phyloP scores from a whole-genome alignment of 1,140 invertebrate species.

The Zaprionus camerounensis region DNA sequence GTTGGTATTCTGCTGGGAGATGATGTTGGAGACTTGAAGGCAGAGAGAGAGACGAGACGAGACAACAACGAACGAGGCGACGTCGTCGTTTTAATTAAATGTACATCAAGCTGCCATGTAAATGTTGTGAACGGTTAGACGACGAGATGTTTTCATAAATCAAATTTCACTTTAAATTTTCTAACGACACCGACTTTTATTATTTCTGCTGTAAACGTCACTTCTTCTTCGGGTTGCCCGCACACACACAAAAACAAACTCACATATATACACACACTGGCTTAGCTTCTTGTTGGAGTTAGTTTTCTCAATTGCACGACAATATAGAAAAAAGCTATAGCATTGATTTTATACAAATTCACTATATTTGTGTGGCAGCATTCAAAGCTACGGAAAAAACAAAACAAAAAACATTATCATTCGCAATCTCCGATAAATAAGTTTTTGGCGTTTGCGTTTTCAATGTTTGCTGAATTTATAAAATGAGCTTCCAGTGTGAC shows the following conservation, averaged over 20 bases:
- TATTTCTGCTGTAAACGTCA: conserved; percentile 67
- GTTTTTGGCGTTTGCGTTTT: conserved; percentile 44
- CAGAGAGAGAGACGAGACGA: conserved; percentile 8
- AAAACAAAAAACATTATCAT: conserved; percentile 49
- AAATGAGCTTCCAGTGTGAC: conserved; percentile 50
- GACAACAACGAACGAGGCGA: conserved; percentile 41
- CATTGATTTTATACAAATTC: conserved; percentile 11
- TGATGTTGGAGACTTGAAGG: conserved; percentile 28
- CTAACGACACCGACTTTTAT: conserved; percentile 56
- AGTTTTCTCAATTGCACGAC: conserved; percentile 25
- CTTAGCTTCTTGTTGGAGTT: conserved; percentile 42
- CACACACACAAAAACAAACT: conserved; percentile 35
- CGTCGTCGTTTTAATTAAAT: conserved; percentile 45
- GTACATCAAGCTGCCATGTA: conserved; percentile 39
- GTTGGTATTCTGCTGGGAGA: conserved; percentile 45
- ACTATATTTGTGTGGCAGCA: conserved; percentile 21
- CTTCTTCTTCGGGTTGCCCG: conserved; percentile 39
- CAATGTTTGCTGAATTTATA: conserved; percentile 53
- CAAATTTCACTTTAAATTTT: conserved; percentile 67
- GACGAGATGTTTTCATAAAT: conserved; percentile 29
- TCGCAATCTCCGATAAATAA: conserved; percentile 37
- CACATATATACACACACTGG: conserved; percentile 31
- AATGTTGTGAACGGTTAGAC: conserved; percentile 19
- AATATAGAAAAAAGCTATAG: not conserved
- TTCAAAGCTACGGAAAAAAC: conserved; percentile 37